A percentile compares a stretch with the other conserved stretches of the same genome.
These are phyloP conservation scores for Enteromius paludinosus DNA, from an alignment of 2,797 vertebrate genomes.

Conservation along the genomic window DNA sequence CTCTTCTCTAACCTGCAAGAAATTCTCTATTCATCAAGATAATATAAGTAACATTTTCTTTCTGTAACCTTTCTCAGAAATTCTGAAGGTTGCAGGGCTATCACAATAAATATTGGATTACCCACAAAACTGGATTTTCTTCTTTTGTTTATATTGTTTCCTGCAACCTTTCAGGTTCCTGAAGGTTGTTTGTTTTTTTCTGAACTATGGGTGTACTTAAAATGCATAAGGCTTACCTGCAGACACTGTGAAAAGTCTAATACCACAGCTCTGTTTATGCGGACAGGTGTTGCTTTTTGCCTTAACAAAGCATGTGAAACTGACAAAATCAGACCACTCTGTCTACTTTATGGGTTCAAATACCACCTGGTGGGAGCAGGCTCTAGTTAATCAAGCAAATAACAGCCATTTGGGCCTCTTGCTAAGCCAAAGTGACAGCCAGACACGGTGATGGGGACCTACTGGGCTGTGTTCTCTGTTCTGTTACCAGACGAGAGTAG, in stretches of 20 bases:
- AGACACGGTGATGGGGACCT: slow-evolving; percentile 11
- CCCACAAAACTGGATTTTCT: neutral
- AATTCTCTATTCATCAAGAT: neutral
- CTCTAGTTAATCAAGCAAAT: slow-evolving; percentile 34
- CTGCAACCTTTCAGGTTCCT: neutral
- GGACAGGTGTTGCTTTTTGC: neutral
- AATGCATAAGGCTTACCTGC: neutral
- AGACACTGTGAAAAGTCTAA: neutral
- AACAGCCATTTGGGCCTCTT: slow-evolving; percentile 5
- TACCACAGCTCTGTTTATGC: neutral
- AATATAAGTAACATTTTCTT: neutral
- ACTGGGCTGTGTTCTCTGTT: slow-evolving; percentile 26
- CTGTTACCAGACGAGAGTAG: slow-evolving; percentile 1
- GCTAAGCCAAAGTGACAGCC: slow-evolving; percentile 44
- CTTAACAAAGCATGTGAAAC: neutral
- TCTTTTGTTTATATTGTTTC: neutral
- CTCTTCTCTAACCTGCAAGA: neutral
- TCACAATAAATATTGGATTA: neutral
- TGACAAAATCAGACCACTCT: neutral
- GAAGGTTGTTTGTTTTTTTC: neutral
- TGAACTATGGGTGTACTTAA: neutral
- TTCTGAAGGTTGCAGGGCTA: neutral
- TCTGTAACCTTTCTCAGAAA: neutral
- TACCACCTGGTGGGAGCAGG: slow-evolving; percentile 6
- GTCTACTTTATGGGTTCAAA: neutral